Evolutionary conservation across 37 sponge, comb jelly and placozoan genomes (phyloP).

Genomic region (Ianthella basta): DNA sequence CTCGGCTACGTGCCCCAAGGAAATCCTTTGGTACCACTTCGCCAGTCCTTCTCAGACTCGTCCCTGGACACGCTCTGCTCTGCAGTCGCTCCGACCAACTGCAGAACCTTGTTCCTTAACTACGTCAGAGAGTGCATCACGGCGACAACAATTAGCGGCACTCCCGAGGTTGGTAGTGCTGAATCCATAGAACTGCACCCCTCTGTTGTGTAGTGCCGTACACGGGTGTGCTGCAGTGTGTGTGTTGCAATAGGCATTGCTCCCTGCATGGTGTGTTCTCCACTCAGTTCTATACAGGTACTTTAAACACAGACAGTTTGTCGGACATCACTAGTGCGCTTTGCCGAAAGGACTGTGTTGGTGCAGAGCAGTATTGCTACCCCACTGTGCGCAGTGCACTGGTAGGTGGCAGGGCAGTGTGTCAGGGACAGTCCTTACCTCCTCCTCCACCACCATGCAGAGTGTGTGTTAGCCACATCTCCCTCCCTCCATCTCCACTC

Average conservation of each 20-base stretch:
- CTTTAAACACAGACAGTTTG: neutral
- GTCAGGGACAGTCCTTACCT: too few species aligned
- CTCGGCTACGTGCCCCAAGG: neutral
- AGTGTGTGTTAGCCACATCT: neutral
- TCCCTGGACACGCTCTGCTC: conserved; percentile 6
- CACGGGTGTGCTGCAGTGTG: too few species aligned
- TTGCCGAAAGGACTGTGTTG: conserved; percentile 14
- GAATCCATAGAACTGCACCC: too few species aligned
- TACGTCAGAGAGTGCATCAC: conserved; percentile 14
- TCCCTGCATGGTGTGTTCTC: neutral
- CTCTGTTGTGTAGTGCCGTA: too few species aligned
- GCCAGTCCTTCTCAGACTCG: neutral
- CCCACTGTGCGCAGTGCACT: neutral
- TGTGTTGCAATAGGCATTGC: too few species aligned
- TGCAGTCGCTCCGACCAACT: neutral
- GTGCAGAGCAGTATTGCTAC: neutral
- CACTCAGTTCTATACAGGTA: neutral
- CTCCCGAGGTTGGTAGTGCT: neutral
- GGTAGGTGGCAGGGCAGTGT: neutral
- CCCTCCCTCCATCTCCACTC: neutral
- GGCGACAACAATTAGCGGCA: neutral
- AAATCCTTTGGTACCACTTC: neutral
- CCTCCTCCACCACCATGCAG: too few species aligned
- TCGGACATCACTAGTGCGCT: neutral
- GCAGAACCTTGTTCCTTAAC: neutral